Evolutionary conservation across 2,797 vertebrate species (phyloP), one percentile per base, ranked within the genome.

Genomic region (Labroides dimidiatus): DNA sequence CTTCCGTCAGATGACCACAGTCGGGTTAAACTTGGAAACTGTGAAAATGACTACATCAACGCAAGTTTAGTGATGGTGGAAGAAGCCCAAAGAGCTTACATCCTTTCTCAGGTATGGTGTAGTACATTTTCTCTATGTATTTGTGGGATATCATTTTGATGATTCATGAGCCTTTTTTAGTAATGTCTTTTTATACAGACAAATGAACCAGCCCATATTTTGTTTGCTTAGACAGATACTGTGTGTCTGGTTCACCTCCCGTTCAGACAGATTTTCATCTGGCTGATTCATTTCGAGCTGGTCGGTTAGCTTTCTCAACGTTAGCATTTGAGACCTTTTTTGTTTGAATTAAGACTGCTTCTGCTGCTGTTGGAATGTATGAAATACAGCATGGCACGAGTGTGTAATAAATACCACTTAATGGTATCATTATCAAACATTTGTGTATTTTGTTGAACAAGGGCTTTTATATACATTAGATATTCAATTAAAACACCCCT

Each of bases 1-100:
- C 64, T 86, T 65, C 64, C 92, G 94, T 77, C 84, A 99, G 98
- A 96, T 87, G 97, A 99, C 89, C 97, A 99, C 89, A 99, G 98
- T 90, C 96, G 96, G 76, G 97, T 99, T 72, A 99, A 95, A 91
- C 95, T 99, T 78, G 94, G 96, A 87, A 96, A 95, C 82, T 91
- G 93, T 0, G 97, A 98, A 79, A 99, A 99, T 90, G 96, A 99
- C 91, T 99, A 99, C 89, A 99, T 99, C 86, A 99, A 99, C 88
- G 97, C 98, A 82, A 98, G 97, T 85, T 91, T 97, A 75, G 95
- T 98, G 63, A 89, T 92, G 78, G 92, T 96, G 92, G 94, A 97
- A 84, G 96, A 98, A 95, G 97, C 95, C 41, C 93, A 96, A 87
- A 96, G 97, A 93, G 95, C 87, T 45, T 99, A 99, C 84, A 96